Evolutionary conservation across 2,888 invertebrate species (phyloP).

Genomic region (Pyrrhopygopsis socrates): DNA sequence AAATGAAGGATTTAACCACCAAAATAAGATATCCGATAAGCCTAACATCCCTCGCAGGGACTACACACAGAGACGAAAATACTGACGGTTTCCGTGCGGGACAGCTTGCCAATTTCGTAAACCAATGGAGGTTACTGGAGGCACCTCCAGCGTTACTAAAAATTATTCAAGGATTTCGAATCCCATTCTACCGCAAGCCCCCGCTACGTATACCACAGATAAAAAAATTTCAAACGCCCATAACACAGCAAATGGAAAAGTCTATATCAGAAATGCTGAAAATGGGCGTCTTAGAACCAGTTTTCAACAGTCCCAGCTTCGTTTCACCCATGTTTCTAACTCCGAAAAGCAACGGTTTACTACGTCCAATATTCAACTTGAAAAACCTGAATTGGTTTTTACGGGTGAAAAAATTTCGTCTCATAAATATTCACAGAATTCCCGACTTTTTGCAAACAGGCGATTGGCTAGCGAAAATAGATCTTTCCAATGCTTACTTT

Average conservation of each 20-base stretch:
- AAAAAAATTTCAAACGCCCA: slow-evolving; percentile 3
- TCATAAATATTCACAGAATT: neutral
- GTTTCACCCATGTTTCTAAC: slow-evolving; percentile 12
- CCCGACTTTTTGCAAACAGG: neutral
- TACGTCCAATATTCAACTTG: slow-evolving; percentile 27
- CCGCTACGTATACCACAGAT: slow-evolving; percentile 14
- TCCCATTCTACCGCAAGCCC: slow-evolving; percentile 24
- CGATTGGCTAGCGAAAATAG: slow-evolving; percentile 41
- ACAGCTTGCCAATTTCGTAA: neutral
- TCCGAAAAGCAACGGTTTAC: slow-evolving; percentile 18
- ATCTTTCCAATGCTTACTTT: slow-evolving; percentile 56
- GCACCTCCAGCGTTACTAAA: neutral
- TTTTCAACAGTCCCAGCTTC: neutral
- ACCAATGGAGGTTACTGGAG: neutral
- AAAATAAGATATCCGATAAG: neutral
- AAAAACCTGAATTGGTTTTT: slow-evolving; percentile 6
- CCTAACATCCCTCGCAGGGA: neutral
- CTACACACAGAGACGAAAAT: neutral
- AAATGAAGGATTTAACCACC: neutral
- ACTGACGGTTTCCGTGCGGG: neutral
- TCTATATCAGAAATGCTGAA: neutral
- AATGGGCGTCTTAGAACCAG: slow-evolving; percentile 5
- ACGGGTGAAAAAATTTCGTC: neutral
- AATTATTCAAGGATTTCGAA: slow-evolving; percentile 44
- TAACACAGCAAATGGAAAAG: neutral